Evolutionary conservation across 2,797 vertebrate genomes (phyloP).

Genomic region (Anguilla pacifica): DNA sequence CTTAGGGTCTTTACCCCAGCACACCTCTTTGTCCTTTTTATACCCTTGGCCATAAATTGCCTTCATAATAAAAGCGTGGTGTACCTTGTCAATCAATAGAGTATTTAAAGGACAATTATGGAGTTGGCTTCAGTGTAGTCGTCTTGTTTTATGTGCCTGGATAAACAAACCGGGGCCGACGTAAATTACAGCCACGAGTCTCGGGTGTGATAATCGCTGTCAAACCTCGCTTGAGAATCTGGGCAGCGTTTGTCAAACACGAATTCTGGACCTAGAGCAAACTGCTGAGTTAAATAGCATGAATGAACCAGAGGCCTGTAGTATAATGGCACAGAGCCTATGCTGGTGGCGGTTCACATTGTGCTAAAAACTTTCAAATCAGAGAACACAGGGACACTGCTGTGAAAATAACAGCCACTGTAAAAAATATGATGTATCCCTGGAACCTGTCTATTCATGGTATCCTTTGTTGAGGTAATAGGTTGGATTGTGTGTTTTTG

Average conservation of each 20-base stretch:
- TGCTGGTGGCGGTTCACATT: not conserved
- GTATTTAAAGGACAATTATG: constrained; percentile 18
- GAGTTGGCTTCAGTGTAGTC: not conserved
- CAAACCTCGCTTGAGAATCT: not conserved
- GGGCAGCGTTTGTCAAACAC: not conserved
- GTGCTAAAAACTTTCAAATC: not conserved
- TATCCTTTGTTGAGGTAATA: not conserved
- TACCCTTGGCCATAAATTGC: constrained; percentile 17
- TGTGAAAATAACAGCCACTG: not conserved
- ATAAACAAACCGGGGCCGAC: not conserved
- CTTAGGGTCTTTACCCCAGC: not conserved
- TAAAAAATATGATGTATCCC: not conserved
- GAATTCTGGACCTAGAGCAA: not conserved
- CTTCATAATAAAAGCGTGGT: not conserved
- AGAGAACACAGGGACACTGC: not conserved
- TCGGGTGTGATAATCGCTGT: not conserved
- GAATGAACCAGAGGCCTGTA: not conserved
- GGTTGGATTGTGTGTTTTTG: not conserved
- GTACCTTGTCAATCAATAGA: constrained; percentile 21
- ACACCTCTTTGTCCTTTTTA: not conserved
- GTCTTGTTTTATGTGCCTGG: not conserved
- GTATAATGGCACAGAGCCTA: not conserved
- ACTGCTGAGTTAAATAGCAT: not conserved
- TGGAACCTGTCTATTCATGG: not conserved
- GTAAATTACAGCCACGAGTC: not conserved